Percentiles rank a stretch among this genome's conserved stretches.
phyloP scores from a whole-genome alignment of 2,113 vertebrate species.

The Stomatorhinus ivindoensis region DNA sequence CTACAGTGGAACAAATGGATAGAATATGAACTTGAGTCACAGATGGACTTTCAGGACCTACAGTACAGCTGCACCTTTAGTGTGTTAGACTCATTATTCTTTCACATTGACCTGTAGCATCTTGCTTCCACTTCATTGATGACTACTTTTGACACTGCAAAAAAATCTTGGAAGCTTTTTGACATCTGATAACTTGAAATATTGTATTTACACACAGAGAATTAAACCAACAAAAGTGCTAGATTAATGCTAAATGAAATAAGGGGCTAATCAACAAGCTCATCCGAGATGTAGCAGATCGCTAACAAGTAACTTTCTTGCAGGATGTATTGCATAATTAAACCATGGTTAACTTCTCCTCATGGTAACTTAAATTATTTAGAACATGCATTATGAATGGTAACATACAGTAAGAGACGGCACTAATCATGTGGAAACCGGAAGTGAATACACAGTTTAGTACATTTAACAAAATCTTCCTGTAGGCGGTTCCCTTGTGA shows the following conservation, averaged over 20 bases:
- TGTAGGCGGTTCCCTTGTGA: neutral
- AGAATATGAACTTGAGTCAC: neutral
- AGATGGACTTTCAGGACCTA: neutral
- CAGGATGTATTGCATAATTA: neutral
- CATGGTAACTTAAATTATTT: neutral
- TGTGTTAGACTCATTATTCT: neutral
- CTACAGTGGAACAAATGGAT: neutral
- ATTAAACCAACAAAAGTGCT: neutral
- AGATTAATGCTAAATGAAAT: neutral
- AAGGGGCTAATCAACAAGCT: neutral
- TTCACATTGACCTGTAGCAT: neutral
- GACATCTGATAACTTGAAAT: neutral
- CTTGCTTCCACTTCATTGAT: neutral
- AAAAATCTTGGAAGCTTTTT: neutral
- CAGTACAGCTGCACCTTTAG: neutral
- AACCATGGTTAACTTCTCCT: neutral
- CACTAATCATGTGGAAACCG: neutral
- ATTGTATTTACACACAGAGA: neutral
- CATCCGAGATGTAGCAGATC: neutral
- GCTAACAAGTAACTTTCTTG: neutral
- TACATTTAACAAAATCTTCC: neutral
- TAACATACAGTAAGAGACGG: neutral
- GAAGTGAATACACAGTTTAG: neutral
- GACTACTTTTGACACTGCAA: neutral
- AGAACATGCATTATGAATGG: neutral